phyloP scores from a whole-genome alignment of 2,888 invertebrate genomes.

The Rhorus exstirpatorius region DNA sequence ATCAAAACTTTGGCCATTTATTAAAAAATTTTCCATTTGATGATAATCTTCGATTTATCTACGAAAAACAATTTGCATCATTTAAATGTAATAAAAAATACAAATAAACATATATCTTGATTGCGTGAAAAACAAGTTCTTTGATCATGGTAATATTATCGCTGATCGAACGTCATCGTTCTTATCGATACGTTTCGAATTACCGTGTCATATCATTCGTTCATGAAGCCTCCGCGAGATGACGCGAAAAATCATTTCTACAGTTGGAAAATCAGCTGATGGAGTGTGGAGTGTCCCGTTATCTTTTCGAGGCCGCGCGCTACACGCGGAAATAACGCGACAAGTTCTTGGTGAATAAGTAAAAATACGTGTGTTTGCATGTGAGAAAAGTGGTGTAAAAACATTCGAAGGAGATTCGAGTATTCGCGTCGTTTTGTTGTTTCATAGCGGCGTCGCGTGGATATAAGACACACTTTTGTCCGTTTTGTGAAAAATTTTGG shows the following conservation, averaged over 20 bases:
- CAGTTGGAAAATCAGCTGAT: conserved; percentile 40
- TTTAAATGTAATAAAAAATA: too few species aligned
- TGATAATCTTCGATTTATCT: not conserved
- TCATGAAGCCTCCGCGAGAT: not conserved
- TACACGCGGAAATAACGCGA: not conserved
- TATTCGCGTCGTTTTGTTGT: too few species aligned
- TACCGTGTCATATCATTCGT: not conserved
- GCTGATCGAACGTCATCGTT: not conserved
- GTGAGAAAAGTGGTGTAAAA: not conserved
- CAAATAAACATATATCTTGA: too few species aligned
- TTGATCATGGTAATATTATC: conserved; percentile 1
- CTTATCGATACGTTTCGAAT: not conserved
- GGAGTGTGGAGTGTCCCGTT: not conserved
- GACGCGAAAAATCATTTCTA: not conserved
- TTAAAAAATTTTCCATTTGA: not conserved
- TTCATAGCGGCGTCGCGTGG: too few species aligned
- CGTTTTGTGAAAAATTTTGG: too few species aligned
- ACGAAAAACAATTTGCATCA: not conserved
- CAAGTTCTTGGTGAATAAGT: not conserved
- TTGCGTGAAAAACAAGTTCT: not conserved
- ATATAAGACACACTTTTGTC: too few species aligned
- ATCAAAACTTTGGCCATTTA: not conserved
- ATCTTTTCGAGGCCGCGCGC: not conserved
- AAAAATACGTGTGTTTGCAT: not conserved
- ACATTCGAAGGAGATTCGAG: not conserved